These are phyloP conservation scores for Noctua pronuba DNA, from an alignment of 2,888 invertebrate genomes.

Conservation along the genomic window DNA sequence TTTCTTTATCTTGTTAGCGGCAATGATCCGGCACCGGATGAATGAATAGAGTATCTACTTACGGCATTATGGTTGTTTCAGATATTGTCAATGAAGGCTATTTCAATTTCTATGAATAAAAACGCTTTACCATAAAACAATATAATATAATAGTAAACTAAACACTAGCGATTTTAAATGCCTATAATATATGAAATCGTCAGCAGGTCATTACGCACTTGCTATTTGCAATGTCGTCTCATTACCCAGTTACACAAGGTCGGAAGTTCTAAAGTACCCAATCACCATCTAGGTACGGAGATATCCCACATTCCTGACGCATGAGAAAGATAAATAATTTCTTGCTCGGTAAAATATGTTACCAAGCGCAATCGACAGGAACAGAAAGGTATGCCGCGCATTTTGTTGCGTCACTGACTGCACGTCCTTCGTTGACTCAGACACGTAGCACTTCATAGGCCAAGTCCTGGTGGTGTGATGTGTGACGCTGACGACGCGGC, in stretches of 20 bases:
- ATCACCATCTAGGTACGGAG: constrained; percentile 24
- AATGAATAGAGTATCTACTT: constrained; percentile 23
- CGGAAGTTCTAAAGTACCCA: constrained; percentile 4
- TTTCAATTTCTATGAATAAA: neutral
- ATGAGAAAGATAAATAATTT: constrained; percentile 57
- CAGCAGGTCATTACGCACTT: neutral
- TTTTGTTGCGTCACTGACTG: constrained; percentile 67
- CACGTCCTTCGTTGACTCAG: constrained; percentile 69
- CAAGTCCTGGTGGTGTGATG: constrained; percentile 68
- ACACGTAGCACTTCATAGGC: constrained; percentile 50
- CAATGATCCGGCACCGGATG: neutral
- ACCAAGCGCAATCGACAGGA: constrained; percentile 64
- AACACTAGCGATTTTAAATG: neutral
- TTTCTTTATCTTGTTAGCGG: constrained; percentile 16
- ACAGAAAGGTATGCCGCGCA: constrained; percentile 69
- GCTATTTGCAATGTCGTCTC: neutral
- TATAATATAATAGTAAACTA: neutral
- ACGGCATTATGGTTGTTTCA: neutral
- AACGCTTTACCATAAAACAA: neutral
- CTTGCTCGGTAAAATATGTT: constrained; percentile 45
- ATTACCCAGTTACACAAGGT: neutral
- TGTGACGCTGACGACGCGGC: constrained; percentile 67
- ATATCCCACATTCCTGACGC: constrained; percentile 52
- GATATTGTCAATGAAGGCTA: neutral
- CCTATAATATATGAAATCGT: neutral